These are phyloP conservation scores for Phenacoccus solenopsis DNA, from an alignment of 1,140 invertebrate species.

Conservation along the genomic window DNA sequence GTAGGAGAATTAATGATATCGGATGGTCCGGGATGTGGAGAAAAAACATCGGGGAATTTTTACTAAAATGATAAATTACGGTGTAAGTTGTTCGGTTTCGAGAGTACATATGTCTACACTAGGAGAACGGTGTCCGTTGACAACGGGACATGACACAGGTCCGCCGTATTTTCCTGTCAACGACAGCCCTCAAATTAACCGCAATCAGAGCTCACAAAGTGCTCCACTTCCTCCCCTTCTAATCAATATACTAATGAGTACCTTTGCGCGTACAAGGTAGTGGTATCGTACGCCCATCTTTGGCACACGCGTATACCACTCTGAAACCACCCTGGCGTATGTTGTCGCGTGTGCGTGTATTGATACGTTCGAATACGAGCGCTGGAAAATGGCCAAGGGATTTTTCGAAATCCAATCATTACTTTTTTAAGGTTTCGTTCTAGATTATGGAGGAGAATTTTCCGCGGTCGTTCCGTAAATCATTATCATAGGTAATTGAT, in stretches of 20 bases:
- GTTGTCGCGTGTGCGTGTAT: no score
- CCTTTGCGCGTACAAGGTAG: background rate
- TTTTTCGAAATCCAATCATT: no score
- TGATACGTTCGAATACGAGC: no score
- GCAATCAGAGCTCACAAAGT: background rate
- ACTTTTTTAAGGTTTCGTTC: no score
- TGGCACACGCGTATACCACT: background rate
- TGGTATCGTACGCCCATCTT: background rate
- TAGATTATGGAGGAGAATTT: no score
- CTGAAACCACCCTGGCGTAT: background rate
- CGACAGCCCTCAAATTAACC: constrained; percentile 7
- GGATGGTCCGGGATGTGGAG: no score
- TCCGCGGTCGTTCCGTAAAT: no score
- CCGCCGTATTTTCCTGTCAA: background rate
- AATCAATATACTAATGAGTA: constrained; percentile 6
- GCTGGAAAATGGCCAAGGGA: no score
- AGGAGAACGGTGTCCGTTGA: background rate
- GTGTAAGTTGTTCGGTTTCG: background rate
- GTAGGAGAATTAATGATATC: no score
- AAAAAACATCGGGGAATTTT: background rate
- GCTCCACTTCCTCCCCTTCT: background rate
- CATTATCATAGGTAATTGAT: no score
- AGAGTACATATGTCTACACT: constrained; percentile 7
- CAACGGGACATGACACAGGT: background rate
- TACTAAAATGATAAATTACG: constrained; percentile 4